Percentiles rank a stretch among this genome's conserved stretches.
Evolutionary conservation across 1,140 invertebrate genomes (phyloP).

Genomic region (Ostrea edulis): DNA sequence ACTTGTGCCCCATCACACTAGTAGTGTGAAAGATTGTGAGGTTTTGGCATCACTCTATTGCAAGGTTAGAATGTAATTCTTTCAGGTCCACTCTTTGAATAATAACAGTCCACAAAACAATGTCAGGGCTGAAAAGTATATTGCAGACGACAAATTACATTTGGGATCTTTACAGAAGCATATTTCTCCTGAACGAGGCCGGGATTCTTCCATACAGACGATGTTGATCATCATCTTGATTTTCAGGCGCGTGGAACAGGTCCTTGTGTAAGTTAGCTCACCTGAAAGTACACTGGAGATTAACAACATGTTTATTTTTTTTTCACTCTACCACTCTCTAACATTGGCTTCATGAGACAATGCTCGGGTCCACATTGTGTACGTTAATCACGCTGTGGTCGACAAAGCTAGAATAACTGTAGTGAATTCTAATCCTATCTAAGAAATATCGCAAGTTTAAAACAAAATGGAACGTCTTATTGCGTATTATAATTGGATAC

Average conservation of each 20-base stretch:
- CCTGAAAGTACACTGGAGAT: constrained; percentile 50
- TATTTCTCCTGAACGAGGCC: constrained; percentile 88
- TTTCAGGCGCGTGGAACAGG: constrained; percentile 55
- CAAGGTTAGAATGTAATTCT: background rate
- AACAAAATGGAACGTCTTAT: too few relatives aligned
- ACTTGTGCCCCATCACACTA: background rate
- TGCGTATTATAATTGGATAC: too few relatives aligned
- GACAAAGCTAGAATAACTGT: too few relatives aligned
- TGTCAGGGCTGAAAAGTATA: background rate
- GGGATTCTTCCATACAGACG: constrained; percentile 63
- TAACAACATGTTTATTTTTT: too few relatives aligned
- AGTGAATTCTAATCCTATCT: too few relatives aligned
- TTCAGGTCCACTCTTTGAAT: background rate
- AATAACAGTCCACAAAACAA: background rate
- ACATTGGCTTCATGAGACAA: too few relatives aligned
- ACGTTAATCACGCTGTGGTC: too few relatives aligned
- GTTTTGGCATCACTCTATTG: background rate
- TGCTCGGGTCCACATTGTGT: too few relatives aligned
- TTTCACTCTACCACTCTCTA: too few relatives aligned
- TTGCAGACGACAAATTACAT: constrained; percentile 61
- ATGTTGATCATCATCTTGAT: constrained; percentile 57
- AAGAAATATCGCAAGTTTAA: too few relatives aligned
- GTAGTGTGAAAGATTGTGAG: background rate
- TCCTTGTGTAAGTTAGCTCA: constrained; percentile 49
- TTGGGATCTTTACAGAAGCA: constrained; percentile 86